Conservation (phyloP, 2,888 invertebrate genomes). For the Athrips mouffetella region DNA sequence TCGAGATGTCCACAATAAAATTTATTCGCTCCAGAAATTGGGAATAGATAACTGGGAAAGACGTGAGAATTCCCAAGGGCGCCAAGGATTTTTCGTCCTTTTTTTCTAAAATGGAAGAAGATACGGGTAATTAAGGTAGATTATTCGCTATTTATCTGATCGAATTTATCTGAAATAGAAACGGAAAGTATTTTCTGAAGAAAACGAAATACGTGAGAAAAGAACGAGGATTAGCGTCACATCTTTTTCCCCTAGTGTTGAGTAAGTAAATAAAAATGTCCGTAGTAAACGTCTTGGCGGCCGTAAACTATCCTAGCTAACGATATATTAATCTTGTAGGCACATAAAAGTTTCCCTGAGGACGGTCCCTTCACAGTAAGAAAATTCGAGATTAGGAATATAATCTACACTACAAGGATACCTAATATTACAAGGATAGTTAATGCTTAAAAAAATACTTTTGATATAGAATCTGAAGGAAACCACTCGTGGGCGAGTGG, state of each 20-base stretch:
- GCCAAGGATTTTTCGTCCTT: not conserved
- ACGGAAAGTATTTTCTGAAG: not conserved
- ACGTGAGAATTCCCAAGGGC: conserved; percentile 41
- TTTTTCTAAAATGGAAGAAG: conserved; percentile 4
- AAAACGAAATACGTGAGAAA: not conserved
- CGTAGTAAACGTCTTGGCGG: not conserved
- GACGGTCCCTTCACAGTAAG: too few relatives aligned
- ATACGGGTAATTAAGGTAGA: conserved; percentile 27
- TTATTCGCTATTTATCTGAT: conserved; percentile 17
- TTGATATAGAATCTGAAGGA: too few relatives aligned
- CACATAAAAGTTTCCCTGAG: not conserved
- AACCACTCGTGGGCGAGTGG: too few relatives aligned
- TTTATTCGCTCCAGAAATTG: conserved; percentile 63
- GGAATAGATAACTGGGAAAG: conserved; percentile 56
- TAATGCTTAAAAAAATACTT: too few relatives aligned
- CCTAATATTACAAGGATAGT: too few relatives aligned
- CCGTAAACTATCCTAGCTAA: not conserved
- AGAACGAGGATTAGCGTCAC: not conserved
- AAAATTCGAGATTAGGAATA: too few relatives aligned
- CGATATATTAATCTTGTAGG: conserved; percentile 3
- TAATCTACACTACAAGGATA: too few relatives aligned
- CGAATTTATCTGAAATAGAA: not conserved
- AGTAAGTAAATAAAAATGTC: not conserved
- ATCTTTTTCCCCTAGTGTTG: not conserved
- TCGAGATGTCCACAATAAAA: conserved; percentile 59